Conservation (phyloP, 2,888 invertebrate genomes). For the Cepaea hortensis region DNA sequence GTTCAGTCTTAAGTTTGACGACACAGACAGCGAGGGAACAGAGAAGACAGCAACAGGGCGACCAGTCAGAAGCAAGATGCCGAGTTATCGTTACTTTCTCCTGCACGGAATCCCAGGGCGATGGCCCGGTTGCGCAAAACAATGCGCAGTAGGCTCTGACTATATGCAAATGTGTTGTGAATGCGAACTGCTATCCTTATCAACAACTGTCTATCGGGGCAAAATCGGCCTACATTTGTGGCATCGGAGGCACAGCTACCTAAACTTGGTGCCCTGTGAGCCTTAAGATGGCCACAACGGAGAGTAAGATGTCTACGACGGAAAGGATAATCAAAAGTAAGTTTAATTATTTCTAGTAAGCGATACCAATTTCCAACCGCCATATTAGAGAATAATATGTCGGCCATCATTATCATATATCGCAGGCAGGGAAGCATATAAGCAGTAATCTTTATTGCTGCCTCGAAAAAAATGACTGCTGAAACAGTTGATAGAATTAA, state of each 20-base stretch:
- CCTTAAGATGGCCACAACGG: constrained; percentile 73
- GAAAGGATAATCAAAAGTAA: constrained; percentile 96
- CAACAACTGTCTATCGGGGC: constrained; percentile 64
- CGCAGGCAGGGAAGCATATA: constrained; percentile 20
- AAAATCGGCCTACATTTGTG: constrained; percentile 64
- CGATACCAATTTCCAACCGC: constrained; percentile 52
- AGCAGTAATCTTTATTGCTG: neutral
- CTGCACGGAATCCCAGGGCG: constrained; percentile 64
- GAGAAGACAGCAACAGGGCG: neutral
- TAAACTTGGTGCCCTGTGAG: constrained; percentile 58
- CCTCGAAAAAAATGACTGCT: too few species aligned
- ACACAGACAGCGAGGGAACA: too few species aligned
- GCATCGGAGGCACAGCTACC: constrained; percentile 68
- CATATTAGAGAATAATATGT: constrained; percentile 53
- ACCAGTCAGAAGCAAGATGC: neutral
- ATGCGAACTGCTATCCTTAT: constrained; percentile 72
- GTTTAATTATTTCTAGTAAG: constrained; percentile 72
- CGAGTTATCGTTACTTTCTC: constrained; percentile 23
- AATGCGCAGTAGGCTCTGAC: constrained; percentile 70
- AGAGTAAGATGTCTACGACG: constrained; percentile 89
- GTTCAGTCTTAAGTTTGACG: too few species aligned
- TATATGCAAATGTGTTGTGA: constrained; percentile 74
- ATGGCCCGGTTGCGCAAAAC: constrained; percentile 74
- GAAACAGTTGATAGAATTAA: too few species aligned
- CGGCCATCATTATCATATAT: constrained; percentile 43